A percentile compares a stretch with the other conserved stretches of the same genome.
Evolutionary conservation across 2,888 invertebrate genomes (phyloP).

Genomic region (Erpobdella octoculata): DNA sequence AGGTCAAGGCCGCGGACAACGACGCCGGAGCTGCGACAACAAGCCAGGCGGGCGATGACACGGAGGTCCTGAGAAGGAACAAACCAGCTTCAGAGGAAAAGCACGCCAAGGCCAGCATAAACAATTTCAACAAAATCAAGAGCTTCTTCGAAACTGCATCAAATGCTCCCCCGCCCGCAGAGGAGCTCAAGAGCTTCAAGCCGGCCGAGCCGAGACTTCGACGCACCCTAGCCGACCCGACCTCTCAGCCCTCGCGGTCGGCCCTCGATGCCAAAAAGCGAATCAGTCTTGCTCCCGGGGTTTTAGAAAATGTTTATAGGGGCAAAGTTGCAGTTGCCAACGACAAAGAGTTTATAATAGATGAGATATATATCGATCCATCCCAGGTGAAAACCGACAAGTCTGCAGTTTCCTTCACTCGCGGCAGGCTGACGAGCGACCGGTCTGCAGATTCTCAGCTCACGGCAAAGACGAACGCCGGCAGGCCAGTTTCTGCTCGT

Average conservation of each 20-base stretch:
- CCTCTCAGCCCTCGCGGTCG: too few relatives aligned
- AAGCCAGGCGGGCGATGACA: too few relatives aligned
- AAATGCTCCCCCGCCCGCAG: background rate
- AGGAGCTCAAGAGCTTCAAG: background rate
- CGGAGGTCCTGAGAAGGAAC: background rate
- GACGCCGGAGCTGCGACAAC: too few relatives aligned
- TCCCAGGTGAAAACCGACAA: background rate
- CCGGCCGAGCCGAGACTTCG: background rate
- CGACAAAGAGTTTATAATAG: slow-evolving; percentile 8
- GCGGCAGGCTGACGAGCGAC: too few relatives aligned
- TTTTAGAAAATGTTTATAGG: background rate
- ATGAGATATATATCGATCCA: background rate
- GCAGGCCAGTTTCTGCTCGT: too few relatives aligned
- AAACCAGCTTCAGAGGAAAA: background rate
- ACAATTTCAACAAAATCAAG: slow-evolving; percentile 6
- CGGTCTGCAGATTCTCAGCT: too few relatives aligned
- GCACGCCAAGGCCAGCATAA: slow-evolving; percentile 3
- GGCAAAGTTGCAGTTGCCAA: background rate
- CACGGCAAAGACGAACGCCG: too few relatives aligned
- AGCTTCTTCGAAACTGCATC: slow-evolving; percentile 7
- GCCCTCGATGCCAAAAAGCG: background rate
- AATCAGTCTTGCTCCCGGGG: background rate
- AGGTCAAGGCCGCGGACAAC: too few relatives aligned
- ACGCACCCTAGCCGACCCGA: too few relatives aligned
- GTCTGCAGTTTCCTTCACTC: too few relatives aligned